Evolutionary conservation across 2,797 vertebrate genomes (phyloP).

Genomic region (Paguma larvata): DNA sequence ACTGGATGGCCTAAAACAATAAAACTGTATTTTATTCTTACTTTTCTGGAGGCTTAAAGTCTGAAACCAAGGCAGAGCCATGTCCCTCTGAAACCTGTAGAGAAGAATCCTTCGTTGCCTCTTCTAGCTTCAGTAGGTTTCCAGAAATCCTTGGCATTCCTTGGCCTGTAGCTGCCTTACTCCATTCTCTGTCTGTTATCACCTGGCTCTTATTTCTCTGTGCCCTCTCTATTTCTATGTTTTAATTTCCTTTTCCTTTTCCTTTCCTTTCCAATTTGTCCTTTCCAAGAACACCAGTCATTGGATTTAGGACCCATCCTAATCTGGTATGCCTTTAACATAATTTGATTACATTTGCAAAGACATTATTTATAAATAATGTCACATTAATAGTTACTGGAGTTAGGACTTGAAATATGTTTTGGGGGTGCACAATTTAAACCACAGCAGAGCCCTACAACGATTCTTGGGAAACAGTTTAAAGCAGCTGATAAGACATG

Average conservation of each 20-base stretch:
- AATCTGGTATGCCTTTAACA: background rate
- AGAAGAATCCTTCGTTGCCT: background rate
- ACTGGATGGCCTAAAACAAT: background rate
- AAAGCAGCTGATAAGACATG: background rate
- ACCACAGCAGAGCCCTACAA: background rate
- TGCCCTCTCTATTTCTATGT: background rate
- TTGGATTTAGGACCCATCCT: background rate
- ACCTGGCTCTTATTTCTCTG: background rate
- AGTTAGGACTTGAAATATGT: background rate
- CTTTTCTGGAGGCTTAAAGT: background rate
- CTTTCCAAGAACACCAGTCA: background rate
- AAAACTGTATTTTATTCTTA: background rate
- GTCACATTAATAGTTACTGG: background rate
- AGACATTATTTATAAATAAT: background rate
- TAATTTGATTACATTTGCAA: background rate
- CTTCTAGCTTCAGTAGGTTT: background rate
- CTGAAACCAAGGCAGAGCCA: background rate
- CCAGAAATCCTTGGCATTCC: background rate
- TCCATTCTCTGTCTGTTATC: background rate
- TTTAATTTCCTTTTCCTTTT: background rate
- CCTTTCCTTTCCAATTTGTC: no score
- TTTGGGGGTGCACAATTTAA: background rate
- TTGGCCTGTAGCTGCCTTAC: no score
- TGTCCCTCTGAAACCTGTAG: no score
- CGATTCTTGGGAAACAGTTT: background rate